Conservation (phyloP, 1,140 invertebrate species). For the Tetraneura akinire region DNA sequence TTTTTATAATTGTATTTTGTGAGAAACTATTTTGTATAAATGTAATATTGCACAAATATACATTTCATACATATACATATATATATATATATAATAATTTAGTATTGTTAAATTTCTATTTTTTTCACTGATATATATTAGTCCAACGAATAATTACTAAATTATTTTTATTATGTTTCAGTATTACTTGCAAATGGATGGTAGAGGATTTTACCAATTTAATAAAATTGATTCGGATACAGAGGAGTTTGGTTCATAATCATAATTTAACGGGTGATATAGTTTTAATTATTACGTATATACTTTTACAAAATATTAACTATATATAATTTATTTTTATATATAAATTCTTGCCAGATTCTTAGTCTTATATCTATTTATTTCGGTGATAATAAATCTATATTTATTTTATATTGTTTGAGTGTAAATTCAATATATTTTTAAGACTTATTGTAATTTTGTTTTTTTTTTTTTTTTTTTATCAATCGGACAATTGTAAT, state of each 20-base stretch:
- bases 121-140: too few relatives aligned
- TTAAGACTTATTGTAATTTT: background rate
- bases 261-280: conserved; percentile 57
- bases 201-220: conserved; percentile 84
- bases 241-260: conserved; percentile 87
- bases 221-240: conserved; percentile 81
- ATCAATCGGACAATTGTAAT: background rate
- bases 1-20: too few relatives aligned
- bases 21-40: too few relatives aligned
- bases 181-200: conserved; percentile 94
- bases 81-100: too few relatives aligned
- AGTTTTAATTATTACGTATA: conserved; percentile 24
- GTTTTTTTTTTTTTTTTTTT: background rate
- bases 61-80: too few relatives aligned
- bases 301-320: background rate
- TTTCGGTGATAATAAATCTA: conserved; percentile 34
- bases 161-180: conserved; percentile 52
- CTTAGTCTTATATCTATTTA: background rate
- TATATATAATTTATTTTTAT: too few relatives aligned
- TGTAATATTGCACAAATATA: too few relatives aligned
- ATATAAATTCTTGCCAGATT: conserved; percentile 19
- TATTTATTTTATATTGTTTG: conserved; percentile 3
- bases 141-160: background rate
- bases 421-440: background rate
- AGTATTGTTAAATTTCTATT: too few relatives aligned